Evolutionary conservation across 2,797 vertebrate genomes (phyloP).

Genomic region (Hippoglossus hippoglossus): DNA sequence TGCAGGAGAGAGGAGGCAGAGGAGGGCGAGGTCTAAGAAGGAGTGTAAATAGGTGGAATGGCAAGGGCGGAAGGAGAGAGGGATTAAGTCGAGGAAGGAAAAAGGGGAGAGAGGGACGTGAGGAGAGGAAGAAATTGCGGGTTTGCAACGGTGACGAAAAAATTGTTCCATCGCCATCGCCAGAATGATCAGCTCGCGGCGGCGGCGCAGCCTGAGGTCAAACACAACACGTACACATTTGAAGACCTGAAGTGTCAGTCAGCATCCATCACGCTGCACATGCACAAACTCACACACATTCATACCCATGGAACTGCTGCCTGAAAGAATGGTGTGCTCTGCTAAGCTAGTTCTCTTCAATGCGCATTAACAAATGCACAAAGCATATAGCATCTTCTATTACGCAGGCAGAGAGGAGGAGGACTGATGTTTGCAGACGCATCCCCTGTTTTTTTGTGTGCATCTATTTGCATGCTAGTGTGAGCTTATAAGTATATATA

Average conservation of each 20-base stretch:
- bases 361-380: constrained; percentile 58
- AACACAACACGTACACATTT: constrained; percentile 70
- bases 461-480: constrained; percentile 61
- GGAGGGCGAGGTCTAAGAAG: constrained; percentile 46
- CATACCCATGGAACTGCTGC: constrained; percentile 56
- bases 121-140: constrained; percentile 52
- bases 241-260: constrained; percentile 50
- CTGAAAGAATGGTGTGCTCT: constrained; percentile 54
- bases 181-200: constrained; percentile 49
- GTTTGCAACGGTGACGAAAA: constrained; percentile 46
- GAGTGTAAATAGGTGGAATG: constrained; percentile 62
- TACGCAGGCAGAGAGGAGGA: constrained; percentile 39
- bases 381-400: constrained; percentile 49
- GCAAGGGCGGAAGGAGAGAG: constrained; percentile 44
- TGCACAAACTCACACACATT: constrained; percentile 42
- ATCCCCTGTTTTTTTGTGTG: constrained; percentile 22
- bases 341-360: constrained; percentile 41
- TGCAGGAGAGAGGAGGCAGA: constrained; percentile 53
- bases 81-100: constrained; percentile 65
- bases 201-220: constrained; percentile 31
- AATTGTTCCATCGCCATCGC: constrained; percentile 37
- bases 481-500: constrained; percentile 50
- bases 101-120: constrained; percentile 7
- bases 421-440: constrained; percentile 36
- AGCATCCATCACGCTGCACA: constrained; percentile 38